These are phyloP conservation scores for Aurelia aurita DNA, from an alignment of 30 jellyfish, hydroid and myxozoan genomes.

Conservation along the genomic window DNA sequence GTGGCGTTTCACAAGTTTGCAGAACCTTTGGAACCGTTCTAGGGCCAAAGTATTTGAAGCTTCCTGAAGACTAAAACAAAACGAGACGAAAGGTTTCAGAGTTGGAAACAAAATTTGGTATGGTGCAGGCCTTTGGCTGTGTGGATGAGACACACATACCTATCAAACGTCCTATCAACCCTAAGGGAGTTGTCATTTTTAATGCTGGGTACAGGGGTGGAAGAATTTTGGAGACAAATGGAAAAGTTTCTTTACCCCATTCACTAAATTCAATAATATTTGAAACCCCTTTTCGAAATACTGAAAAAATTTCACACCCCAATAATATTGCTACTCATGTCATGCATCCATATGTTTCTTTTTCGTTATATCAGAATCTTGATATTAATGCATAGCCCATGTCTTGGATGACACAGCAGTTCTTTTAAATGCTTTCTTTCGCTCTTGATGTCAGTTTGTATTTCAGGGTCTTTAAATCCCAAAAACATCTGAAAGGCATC, in stretches of 20 bases:
- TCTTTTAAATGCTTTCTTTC: slow-evolving; percentile 4
- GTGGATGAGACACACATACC: slow-evolving; percentile 82
- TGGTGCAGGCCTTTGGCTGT: slow-evolving; percentile 83
- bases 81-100: slow-evolving; percentile 66
- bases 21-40: slow-evolving; percentile 49
- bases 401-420: slow-evolving; percentile 3
- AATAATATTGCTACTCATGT: no score
- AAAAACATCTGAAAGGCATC: slow-evolving; percentile 13
- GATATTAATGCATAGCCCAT: not conserved
- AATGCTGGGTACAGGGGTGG: no score
- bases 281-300: no score
- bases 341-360: no score
- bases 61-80: slow-evolving; percentile 27
- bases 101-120: slow-evolving; percentile 72
- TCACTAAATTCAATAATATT: no score
- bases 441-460: not conserved
- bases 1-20: slow-evolving; percentile 53
- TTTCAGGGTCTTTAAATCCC: not conserved
- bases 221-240: no score
- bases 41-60: slow-evolving; percentile 59
- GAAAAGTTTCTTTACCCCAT: no score
- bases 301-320: no score
- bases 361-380: no score
- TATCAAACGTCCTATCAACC: slow-evolving; percentile 45
- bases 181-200: no score